phyloP scores from a whole-genome alignment of 2,797 vertebrate species.

The Telmatherina bonti region DNA sequence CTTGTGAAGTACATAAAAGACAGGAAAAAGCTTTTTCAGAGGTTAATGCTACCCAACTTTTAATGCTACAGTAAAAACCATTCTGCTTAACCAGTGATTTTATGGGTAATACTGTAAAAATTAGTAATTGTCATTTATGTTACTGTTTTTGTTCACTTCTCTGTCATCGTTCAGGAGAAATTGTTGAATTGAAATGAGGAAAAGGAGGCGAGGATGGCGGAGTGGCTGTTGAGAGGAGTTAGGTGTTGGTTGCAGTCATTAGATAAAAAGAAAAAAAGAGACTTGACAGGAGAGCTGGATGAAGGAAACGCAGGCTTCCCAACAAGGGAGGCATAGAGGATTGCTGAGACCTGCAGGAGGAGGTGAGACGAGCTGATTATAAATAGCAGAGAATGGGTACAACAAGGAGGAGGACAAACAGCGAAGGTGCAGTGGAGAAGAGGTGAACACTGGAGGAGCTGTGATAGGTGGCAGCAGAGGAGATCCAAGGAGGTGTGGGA shows the following conservation, averaged over 20 bases:
- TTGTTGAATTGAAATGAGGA: not conserved
- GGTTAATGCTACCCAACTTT: too few species aligned
- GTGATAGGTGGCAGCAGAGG: conserved; percentile 31
- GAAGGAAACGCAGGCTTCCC: not conserved
- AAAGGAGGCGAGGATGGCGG: not conserved
- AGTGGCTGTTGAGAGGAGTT: conserved; percentile 15
- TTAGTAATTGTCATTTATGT: too few species aligned
- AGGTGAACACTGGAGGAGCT: conserved; percentile 43
- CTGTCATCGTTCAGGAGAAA: too few species aligned
- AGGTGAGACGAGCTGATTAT: conserved; percentile 49
- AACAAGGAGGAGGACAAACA: conserved; percentile 41
- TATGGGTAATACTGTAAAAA: too few species aligned
- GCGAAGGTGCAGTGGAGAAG: conserved; percentile 35
- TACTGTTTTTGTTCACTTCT: too few species aligned
- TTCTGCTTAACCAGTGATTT: too few species aligned
- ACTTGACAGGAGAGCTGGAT: conserved; percentile 2
- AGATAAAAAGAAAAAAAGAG: conserved; percentile 23
- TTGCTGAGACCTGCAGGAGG: conserved; percentile 27
- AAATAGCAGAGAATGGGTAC: conserved; percentile 16
- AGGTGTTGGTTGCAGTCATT: conserved; percentile 21
- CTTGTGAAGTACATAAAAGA: too few species aligned
- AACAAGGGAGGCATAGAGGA: conserved; percentile 18
- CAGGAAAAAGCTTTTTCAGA: too few species aligned
- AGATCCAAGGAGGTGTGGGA: conserved; percentile 55
- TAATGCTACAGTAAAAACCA: too few species aligned